Conservation (phyloP, 2,113 vertebrate species). For the Cyphomyrus discorhynchus region DNA sequence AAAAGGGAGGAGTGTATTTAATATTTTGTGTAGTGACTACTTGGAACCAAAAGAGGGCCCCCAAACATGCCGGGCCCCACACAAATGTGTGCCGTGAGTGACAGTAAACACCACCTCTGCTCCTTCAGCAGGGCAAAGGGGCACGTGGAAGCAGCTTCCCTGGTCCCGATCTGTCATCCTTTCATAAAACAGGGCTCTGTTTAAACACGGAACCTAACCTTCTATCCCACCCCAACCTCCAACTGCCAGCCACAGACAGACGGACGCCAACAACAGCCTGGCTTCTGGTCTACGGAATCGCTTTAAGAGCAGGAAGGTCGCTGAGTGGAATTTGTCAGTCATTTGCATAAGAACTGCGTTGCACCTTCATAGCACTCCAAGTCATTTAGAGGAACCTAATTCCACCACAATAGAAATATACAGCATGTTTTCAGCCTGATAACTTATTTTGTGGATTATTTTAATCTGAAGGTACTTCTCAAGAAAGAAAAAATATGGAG, state of each 20-base stretch:
- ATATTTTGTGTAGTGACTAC: background rate
- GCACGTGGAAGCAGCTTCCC: background rate
- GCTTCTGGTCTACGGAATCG: background rate
- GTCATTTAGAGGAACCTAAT: background rate
- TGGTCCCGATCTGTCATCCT: background rate
- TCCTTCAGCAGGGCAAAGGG: background rate
- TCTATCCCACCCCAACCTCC: background rate
- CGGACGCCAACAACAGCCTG: background rate
- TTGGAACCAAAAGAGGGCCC: background rate
- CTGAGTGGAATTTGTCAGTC: background rate
- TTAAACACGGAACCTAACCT: background rate
- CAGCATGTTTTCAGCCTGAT: background rate
- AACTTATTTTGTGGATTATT: background rate
- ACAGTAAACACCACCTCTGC: background rate
- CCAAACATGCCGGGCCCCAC: background rate
- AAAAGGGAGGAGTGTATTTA: background rate
- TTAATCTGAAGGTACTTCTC: background rate
- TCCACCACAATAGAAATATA: background rate
- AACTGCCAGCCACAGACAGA: background rate
- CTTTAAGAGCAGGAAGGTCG: background rate
- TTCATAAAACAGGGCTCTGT: background rate
- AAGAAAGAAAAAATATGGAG: background rate
- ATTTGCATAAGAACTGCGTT: background rate
- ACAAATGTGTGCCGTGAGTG: background rate
- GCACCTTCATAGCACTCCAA: background rate